Percentiles rank a stretch among this genome's conserved stretches.
Conservation (phyloP, 1,140 invertebrate genomes). For the Zelostemma sp. region DNA sequence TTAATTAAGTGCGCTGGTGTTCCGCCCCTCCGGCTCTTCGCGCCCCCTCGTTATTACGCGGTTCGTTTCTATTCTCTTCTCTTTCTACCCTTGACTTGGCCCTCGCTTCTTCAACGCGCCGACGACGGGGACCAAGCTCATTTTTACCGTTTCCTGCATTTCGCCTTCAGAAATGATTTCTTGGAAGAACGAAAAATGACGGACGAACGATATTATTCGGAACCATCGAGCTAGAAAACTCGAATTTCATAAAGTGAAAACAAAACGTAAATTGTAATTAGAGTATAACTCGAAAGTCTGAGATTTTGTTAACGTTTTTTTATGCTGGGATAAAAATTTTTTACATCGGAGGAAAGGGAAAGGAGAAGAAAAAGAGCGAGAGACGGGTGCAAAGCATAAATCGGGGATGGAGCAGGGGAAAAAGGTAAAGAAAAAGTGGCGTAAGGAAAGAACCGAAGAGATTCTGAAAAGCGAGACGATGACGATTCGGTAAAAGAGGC, state of each 20-base stretch:
- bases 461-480: conserved; percentile 23
- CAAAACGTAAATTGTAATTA: too few relatives aligned
- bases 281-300: too few relatives aligned
- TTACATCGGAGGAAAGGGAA: too few relatives aligned
- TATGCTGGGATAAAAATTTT: too few relatives aligned
- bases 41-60: conserved; percentile 30
- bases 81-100: conserved; percentile 27
- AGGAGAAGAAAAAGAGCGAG: conserved; percentile 3
- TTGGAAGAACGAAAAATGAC: background rate
- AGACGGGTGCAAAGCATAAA: conserved; percentile 10
- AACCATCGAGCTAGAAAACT: too few relatives aligned
- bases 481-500: conserved; percentile 6
- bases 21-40: conserved; percentile 9
- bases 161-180: conserved; percentile 17
- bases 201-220: background rate
- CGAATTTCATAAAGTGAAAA: too few relatives aligned
- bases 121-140: conserved; percentile 12
- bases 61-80: conserved; percentile 16
- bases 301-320: too few relatives aligned
- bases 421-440: conserved; percentile 7
- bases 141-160: conserved; percentile 38
- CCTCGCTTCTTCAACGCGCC: conserved; percentile 9
- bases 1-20: conserved; percentile 42
- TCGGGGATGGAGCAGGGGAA: conserved; percentile 10
- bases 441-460: background rate